A percentile compares a stretch with the other conserved stretches of the same genome.
These are phyloP conservation scores for Halyomorpha halys DNA, from an alignment of 1,140 invertebrate genomes.

Conservation along the genomic window DNA sequence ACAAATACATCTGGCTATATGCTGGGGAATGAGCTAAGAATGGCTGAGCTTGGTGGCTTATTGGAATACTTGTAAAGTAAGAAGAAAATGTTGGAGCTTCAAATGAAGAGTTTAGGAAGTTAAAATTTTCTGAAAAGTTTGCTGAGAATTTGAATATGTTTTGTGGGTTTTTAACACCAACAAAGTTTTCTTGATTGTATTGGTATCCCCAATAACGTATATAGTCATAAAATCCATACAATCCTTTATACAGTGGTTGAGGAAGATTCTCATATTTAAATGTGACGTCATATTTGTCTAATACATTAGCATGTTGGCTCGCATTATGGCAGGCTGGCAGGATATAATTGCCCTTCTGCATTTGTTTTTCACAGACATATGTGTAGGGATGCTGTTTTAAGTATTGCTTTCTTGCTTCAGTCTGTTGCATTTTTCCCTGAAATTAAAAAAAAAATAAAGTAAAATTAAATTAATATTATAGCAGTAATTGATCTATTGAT, in stretches of 20 bases:
- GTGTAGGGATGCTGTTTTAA: constrained; percentile 33
- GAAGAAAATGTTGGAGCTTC: constrained; percentile 37
- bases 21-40: constrained; percentile 39
- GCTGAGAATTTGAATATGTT: constrained; percentile 41
- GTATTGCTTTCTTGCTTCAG: constrained; percentile 29
- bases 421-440: constrained; percentile 39
- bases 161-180: constrained; percentile 30
- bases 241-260: too few species aligned
- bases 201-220: constrained; percentile 25
- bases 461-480: background rate
- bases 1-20: constrained; percentile 34
- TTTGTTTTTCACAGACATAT: constrained; percentile 41
- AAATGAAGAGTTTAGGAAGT: constrained; percentile 37
- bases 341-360: constrained; percentile 42
- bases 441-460: too few species aligned
- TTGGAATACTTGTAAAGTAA: constrained; percentile 34
- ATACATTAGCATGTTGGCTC: constrained; percentile 38
- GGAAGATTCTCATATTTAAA: constrained; percentile 38
- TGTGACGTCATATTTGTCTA: constrained; percentile 39
- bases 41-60: constrained; percentile 36
- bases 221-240: constrained; percentile 16
- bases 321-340: constrained; percentile 43
- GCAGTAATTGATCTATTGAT: too few species aligned
- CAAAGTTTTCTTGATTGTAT: constrained; percentile 29
- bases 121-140: constrained; percentile 36